A percentile compares a stretch with the other conserved stretches of the same genome.
These are phyloP conservation scores for Oryzaephilus surinamensis DNA, from an alignment of 1,140 invertebrate species.

Conservation along the genomic window DNA sequence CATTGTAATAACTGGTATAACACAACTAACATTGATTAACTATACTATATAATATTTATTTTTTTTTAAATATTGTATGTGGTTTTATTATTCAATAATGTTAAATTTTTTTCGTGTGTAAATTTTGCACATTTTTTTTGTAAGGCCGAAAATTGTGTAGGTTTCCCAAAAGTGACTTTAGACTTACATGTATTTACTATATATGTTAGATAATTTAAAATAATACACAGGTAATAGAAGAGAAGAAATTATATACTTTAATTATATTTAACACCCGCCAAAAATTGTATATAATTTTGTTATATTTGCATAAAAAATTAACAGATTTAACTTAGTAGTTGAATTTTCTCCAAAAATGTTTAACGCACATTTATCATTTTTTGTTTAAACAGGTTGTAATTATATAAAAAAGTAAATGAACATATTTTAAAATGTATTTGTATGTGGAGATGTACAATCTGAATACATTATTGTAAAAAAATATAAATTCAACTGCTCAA, in stretches of 20 bases:
- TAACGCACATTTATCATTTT: too few species aligned
- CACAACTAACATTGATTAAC: conserved; percentile 29
- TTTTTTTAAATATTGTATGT: conserved; percentile 15
- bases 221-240: too few species aligned
- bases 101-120: conserved; percentile 2
- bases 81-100: conserved; percentile 16
- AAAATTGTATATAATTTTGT: too few species aligned
- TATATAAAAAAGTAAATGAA: too few species aligned
- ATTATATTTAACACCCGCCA: too few species aligned
- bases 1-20: neutral
- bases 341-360: too few species aligned
- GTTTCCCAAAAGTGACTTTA: conserved; percentile 36
- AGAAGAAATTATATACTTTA: too few species aligned
- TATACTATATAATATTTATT: conserved; percentile 16
- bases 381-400: too few species aligned
- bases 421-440: conserved; percentile 3
- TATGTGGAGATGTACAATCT: conserved; percentile 22
- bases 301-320: too few species aligned
- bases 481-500: too few species aligned
- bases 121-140: conserved; percentile 21
- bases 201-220: too few species aligned
- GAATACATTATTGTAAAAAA: conserved; percentile 28
- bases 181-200: conserved; percentile 19
- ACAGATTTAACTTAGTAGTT: too few species aligned
- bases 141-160: conserved; percentile 28